phyloP scores from a whole-genome alignment of 2,113 vertebrate genomes.

The Dissostichus mawsoni region DNA sequence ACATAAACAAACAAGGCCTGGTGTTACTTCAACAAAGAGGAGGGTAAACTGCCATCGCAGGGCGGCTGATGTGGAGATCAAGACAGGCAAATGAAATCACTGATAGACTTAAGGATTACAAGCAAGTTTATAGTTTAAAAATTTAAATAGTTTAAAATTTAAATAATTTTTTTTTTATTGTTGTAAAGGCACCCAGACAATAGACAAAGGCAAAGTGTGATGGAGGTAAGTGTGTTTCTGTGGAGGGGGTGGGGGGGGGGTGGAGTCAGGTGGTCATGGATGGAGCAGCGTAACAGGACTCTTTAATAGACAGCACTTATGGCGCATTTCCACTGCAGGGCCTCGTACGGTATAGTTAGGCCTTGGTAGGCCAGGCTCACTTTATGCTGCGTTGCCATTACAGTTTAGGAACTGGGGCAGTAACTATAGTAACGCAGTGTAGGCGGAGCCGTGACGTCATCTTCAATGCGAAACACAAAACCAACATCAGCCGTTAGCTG shows the following conservation, averaged over 20 bases:
- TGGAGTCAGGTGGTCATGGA: constrained; percentile 59
- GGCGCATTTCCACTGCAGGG: no score
- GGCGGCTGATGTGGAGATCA: constrained; percentile 5
- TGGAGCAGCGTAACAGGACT: constrained; percentile 76
- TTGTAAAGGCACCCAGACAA: background rate
- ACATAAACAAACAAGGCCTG: constrained; percentile 61
- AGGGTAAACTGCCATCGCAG: constrained; percentile 32
- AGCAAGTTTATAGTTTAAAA: background rate
- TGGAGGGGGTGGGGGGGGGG: constrained; percentile 27
- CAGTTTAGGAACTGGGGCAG: no score
- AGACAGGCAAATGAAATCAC: background rate
- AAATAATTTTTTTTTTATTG: no score
- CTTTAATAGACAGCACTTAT: constrained; percentile 76
- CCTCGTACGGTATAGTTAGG: no score
- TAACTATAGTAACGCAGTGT: no score
- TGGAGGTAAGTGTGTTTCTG: constrained; percentile 53
- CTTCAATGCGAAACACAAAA: no score
- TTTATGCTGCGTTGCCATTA: no score
- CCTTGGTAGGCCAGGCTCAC: no score
- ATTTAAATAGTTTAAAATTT: background rate
- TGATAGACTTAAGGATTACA: background rate
- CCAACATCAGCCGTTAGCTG: no score
- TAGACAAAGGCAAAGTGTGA: background rate
- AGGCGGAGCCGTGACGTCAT: no score
- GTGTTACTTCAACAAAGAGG: constrained; percentile 37